Evolutionary conservation across 2,888 invertebrate species (phyloP).

Genomic region (Melieria picta): DNA sequence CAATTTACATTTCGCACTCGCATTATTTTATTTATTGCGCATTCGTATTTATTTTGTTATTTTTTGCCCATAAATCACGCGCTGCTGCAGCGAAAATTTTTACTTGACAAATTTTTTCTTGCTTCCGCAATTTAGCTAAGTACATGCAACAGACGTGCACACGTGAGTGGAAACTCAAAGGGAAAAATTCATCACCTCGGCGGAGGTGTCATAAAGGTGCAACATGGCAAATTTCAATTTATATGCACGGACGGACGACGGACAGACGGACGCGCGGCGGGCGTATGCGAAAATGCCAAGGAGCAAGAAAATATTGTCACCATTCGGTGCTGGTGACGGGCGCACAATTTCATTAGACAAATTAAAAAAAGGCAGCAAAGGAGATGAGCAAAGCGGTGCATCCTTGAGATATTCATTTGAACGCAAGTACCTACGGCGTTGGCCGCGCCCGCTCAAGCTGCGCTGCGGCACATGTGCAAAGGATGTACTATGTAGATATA

Average conservation of each 20-base stretch:
- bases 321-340: slow-evolving; percentile 31
- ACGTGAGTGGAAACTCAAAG: slow-evolving; percentile 48
- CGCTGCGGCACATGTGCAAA: slow-evolving; percentile 26
- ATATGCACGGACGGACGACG: slow-evolving; percentile 57
- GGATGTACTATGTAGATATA: not conserved
- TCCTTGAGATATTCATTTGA: slow-evolving; percentile 31
- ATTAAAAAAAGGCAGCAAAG: slow-evolving; percentile 55
- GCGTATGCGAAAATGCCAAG: slow-evolving; percentile 27
- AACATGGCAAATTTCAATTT: slow-evolving; percentile 65
- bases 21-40: slow-evolving; percentile 31
- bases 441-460: not conserved
- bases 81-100: slow-evolving; percentile 21
- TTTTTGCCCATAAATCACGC: slow-evolving; percentile 16
- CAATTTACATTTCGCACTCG: no score
- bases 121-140: slow-evolving; percentile 51
- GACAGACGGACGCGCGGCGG: slow-evolving; percentile 26
- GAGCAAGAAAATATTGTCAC: slow-evolving; percentile 44
- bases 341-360: slow-evolving; percentile 63
- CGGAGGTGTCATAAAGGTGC: slow-evolving; percentile 58
- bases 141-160: slow-evolving; percentile 28
- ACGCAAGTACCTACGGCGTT: not conserved
- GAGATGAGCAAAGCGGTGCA: slow-evolving; percentile 32
- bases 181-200: slow-evolving; percentile 58
- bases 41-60: slow-evolving; percentile 38
- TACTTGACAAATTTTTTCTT: slow-evolving; percentile 31